Evolutionary conservation across 1,140 invertebrate species (phyloP).

Genomic region (Temnothorax longispinosus): DNA sequence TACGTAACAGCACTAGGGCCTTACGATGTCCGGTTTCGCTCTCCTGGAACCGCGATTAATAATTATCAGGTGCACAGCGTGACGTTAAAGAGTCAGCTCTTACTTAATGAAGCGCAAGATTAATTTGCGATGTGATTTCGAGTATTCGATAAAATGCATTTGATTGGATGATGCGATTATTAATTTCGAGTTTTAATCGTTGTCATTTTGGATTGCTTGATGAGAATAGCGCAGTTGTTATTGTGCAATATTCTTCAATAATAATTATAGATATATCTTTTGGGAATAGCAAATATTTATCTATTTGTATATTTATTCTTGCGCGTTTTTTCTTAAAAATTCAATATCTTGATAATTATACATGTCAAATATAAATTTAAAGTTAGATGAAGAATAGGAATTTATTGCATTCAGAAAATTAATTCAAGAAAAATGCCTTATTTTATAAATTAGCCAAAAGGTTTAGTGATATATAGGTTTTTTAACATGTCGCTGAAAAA

Average conservation of each 20-base stretch:
- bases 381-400: background rate
- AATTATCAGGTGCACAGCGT: constrained; percentile 3
- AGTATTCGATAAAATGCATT: background rate
- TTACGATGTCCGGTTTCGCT: constrained; percentile 91
- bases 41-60: constrained; percentile 85
- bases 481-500: background rate
- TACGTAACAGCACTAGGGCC: constrained; percentile 93
- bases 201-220: background rate
- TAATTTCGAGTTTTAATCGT: background rate
- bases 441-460: background rate
- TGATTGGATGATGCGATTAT: background rate
- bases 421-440: background rate
- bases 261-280: background rate
- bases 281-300: background rate
- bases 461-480: background rate
- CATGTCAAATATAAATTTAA: background rate
- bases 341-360: background rate
- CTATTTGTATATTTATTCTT: background rate
- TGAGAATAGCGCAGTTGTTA: background rate
- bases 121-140: background rate
- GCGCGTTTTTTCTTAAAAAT: background rate
- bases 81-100: constrained; percentile 10
- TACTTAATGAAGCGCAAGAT: constrained; percentile 5
- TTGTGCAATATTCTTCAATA: background rate
- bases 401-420: background rate